phyloP scores from a whole-genome alignment of 2,888 invertebrate species.

The Sinhomidia bicolor region DNA sequence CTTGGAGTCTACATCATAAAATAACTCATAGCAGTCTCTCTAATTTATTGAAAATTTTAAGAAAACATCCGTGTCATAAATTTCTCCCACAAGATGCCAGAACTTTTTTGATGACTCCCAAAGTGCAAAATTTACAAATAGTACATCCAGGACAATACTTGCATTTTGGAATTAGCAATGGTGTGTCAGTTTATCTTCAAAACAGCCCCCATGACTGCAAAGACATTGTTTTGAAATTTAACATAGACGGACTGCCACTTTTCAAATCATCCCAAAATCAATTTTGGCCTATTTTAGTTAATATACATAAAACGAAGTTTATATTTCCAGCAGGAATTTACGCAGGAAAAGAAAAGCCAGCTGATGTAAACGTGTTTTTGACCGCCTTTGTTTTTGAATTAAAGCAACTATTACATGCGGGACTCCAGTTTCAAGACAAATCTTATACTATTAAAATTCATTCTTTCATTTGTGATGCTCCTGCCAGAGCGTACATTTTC shows the following conservation, averaged over 20 bases:
- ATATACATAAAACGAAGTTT: background rate
- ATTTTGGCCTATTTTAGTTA: slow-evolving; percentile 53
- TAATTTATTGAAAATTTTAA: background rate
- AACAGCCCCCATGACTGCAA: no score
- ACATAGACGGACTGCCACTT: slow-evolving; percentile 47
- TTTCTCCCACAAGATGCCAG: background rate
- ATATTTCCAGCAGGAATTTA: slow-evolving; percentile 26
- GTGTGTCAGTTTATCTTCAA: background rate
- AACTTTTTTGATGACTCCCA: background rate
- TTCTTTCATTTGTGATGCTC: slow-evolving; percentile 63
- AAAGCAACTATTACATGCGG: background rate
- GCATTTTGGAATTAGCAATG: background rate
- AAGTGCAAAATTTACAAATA: background rate
- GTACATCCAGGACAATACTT: background rate
- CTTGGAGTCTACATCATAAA: background rate
- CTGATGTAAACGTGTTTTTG: background rate
- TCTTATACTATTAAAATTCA: background rate
- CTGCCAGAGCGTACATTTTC: slow-evolving; percentile 53
- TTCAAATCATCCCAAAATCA: background rate
- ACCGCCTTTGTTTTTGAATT: slow-evolving; percentile 21
- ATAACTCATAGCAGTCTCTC: background rate
- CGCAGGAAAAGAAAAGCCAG: slow-evolving; percentile 21
- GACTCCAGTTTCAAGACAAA: background rate
- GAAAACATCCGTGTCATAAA: background rate
- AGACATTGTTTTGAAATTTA: background rate